Evolutionary conservation across 2,888 invertebrate species (phyloP).

Genomic region (Drosophila borborema): DNA sequence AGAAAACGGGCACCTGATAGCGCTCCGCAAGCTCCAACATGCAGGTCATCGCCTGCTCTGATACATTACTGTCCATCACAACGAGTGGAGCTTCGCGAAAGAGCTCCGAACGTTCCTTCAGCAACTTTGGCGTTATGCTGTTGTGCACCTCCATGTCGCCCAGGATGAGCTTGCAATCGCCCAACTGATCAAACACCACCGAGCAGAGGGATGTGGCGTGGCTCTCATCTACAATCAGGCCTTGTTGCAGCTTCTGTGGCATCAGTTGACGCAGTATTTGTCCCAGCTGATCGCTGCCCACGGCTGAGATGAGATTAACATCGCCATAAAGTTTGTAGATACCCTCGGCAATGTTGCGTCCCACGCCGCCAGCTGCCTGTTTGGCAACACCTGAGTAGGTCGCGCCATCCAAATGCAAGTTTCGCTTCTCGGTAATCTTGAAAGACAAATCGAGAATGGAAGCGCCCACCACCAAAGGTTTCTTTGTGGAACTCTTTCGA

Average conservation of each 20-base stretch:
- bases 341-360: slow-evolving; percentile 95
- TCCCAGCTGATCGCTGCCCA: slow-evolving; percentile 90
- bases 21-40: slow-evolving; percentile 88
- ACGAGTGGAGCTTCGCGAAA: slow-evolving; percentile 90
- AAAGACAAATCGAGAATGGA: slow-evolving; percentile 91
- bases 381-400: slow-evolving; percentile 89
- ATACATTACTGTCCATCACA: slow-evolving; percentile 94
- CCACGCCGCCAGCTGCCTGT: slow-evolving; percentile 94
- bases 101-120: slow-evolving; percentile 87
- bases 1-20: slow-evolving; percentile 92
- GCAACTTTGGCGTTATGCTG: slow-evolving; percentile 89
- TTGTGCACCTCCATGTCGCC: slow-evolving; percentile 94
- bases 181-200: slow-evolving; percentile 89
- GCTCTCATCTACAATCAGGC: slow-evolving; percentile 63
- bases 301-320: slow-evolving; percentile 90
- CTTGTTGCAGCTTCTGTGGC: slow-evolving; percentile 78
- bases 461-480: slow-evolving; percentile 90
- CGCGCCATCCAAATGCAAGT: slow-evolving; percentile 91
- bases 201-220: slow-evolving; percentile 90
- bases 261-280: slow-evolving; percentile 82
- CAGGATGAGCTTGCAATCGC: slow-evolving; percentile 92
- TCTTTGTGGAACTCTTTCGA: not conserved
- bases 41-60: slow-evolving; percentile 88
- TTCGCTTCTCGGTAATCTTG: slow-evolving; percentile 86
- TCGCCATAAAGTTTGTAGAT: slow-evolving; percentile 89